These are phyloP conservation scores for Lepas anatifera DNA, from an alignment of 2,888 invertebrate genomes.

Conservation along the genomic window DNA sequence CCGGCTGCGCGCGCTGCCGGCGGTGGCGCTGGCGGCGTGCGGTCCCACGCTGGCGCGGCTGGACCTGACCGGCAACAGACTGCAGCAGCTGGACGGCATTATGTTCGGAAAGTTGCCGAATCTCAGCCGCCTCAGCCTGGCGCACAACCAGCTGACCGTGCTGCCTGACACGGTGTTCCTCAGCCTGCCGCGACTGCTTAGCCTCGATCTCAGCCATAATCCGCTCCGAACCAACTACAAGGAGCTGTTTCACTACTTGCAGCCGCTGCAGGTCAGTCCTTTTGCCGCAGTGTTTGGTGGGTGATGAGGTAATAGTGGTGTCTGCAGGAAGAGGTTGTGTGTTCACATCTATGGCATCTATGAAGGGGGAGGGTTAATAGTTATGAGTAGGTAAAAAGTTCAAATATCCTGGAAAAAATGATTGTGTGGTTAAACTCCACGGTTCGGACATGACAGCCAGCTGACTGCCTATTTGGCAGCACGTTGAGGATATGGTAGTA, in stretches of 20 bases:
- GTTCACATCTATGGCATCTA: too few species aligned
- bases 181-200: constrained; percentile 58
- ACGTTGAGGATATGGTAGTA: too few species aligned
- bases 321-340: too few species aligned
- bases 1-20: constrained; percentile 41
- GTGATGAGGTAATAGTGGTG: too few species aligned
- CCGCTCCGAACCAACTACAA: constrained; percentile 71
- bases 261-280: constrained; percentile 66
- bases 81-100: constrained; percentile 76
- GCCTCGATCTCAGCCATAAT: constrained; percentile 65
- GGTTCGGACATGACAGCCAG: too few species aligned
- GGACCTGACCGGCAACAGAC: constrained; percentile 61
- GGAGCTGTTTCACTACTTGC: constrained; percentile 74
- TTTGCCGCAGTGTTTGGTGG: too few species aligned
- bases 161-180: constrained; percentile 80
- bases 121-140: constrained; percentile 60
- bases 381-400: too few species aligned
- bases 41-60: constrained; percentile 65
- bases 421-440: too few species aligned
- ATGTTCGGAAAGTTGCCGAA: constrained; percentile 73
- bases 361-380: too few species aligned
- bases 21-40: constrained; percentile 60
- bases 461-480: too few species aligned
- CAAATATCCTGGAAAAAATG: too few species aligned
- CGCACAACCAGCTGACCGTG: constrained; percentile 66